Conservation (phyloP, 2,797 vertebrate species). For the Platyrinchus mystaceus region DNA sequence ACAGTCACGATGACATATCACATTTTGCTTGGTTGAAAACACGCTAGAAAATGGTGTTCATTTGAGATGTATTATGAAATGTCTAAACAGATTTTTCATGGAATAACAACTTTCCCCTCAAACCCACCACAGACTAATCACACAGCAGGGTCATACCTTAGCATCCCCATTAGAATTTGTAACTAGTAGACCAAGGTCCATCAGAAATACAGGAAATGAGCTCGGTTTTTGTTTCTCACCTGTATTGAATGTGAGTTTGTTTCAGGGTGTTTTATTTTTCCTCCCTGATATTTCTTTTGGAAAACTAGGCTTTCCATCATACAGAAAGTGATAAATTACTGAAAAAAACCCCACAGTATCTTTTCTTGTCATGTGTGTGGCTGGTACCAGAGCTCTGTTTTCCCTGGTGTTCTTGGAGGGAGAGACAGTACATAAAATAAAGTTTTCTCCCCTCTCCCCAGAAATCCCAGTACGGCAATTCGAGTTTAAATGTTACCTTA, state of each 20-base stretch:
- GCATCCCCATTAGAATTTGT: slow-evolving; percentile 37
- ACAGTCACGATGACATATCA: slow-evolving; percentile 64
- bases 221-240: not conserved
- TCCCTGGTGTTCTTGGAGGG: slow-evolving; percentile 27
- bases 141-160: slow-evolving; percentile 35
- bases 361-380: slow-evolving; percentile 54
- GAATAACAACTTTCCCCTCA: slow-evolving; percentile 22
- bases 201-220: slow-evolving; percentile 42
- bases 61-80: slow-evolving; percentile 65
- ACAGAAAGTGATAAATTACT: slow-evolving; percentile 71
- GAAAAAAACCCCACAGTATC: slow-evolving; percentile 28
- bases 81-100: slow-evolving; percentile 61
- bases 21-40: slow-evolving; percentile 70
- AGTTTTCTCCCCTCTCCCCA: not conserved
- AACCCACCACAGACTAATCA: slow-evolving; percentile 34
- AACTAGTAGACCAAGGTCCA: not conserved
- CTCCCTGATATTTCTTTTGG: slow-evolving; percentile 62
- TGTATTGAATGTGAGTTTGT: slow-evolving; percentile 35
- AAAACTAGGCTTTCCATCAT: slow-evolving; percentile 72
- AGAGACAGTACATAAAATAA: slow-evolving; percentile 38
- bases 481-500: slow-evolving; percentile 43
- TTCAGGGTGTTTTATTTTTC: not conserved
- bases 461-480: slow-evolving; percentile 45
- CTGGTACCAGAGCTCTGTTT: slow-evolving; percentile 34
- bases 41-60: slow-evolving; percentile 58